Evolutionary conservation across 2,888 invertebrate genomes (phyloP), one percentile per base, ranked within the genome.

Genomic region (Metellina segmentata): DNA sequence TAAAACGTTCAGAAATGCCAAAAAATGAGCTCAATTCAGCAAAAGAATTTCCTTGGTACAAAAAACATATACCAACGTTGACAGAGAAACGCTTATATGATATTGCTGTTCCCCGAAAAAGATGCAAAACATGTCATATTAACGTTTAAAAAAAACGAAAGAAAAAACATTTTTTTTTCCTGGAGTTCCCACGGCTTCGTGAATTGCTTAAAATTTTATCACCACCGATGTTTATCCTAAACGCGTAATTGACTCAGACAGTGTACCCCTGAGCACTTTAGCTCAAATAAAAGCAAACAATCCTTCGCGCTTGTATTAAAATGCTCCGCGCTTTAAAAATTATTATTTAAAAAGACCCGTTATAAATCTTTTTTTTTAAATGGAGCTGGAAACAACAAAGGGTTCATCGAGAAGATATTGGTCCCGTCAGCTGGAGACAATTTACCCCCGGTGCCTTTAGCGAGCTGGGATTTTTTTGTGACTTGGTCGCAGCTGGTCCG

Each of bases 401-500:
- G 61, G 13, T 16, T 61, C 61, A 61, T 61, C 61, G 11, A 61
- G 16, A 61, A 11, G 11, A 61, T 61, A 61, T 61, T 61, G 61
- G 61, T 16, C 11, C 11, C 61, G 61, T 61, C 61, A 61, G 61
- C 61, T 61, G 61, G 11, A 61, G 61, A 11, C 11, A 61, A 11
- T 16, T 16, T 61, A 11, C 13, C 61, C 13, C 61, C 13, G 13
- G 61, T 61, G 11, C 9, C 34, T 34, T 34, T 34, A 34, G 34
- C 4, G 16, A 16, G 16, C 61, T 61, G 5, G 11, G 11, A 16
- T 86, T 85, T 51, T 51, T 51, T 49, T 69, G 11, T 48, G 16
- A 77, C 19, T 20, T 16, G 78, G 86, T 13, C 78, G 11, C 86
- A 86, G 78, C 86, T 86, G 86, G 86, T 7, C 49, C 8, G 86